Percentiles rank a stretch among this genome's conserved stretches.
These are phyloP conservation scores for Timema cristinae DNA, from an alignment of 2,888 invertebrate species.

Conservation along the genomic window DNA sequence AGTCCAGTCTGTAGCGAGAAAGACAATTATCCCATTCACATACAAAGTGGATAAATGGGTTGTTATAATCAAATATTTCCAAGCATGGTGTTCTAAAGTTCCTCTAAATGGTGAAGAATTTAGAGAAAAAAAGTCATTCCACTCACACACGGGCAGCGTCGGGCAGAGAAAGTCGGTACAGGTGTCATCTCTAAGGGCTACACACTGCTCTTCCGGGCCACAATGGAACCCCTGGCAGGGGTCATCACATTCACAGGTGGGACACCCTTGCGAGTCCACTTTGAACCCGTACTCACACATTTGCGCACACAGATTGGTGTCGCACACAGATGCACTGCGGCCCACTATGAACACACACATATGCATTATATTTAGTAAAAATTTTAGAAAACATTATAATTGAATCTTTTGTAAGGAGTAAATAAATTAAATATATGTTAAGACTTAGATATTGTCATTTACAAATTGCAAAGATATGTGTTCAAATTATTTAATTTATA, in stretches of 20 bases:
- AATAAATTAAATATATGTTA: no score
- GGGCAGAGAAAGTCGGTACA: constrained; percentile 56
- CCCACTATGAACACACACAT: constrained; percentile 18
- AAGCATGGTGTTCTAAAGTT: background rate
- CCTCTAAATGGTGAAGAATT: background rate
- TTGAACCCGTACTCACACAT: constrained; percentile 84
- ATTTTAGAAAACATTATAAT: no score
- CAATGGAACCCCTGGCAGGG: constrained; percentile 63
- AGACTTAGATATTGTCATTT: no score
- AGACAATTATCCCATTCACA: no score
- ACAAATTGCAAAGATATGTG: no score
- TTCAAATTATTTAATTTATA: no score
- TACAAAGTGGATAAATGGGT: no score
- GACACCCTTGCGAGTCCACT: constrained; percentile 65
- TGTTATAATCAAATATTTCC: background rate
- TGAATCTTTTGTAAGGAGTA: no score
- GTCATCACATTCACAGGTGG: constrained; percentile 80
- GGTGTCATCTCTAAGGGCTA: constrained; percentile 60
- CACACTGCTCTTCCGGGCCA: constrained; percentile 63
- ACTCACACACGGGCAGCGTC: constrained; percentile 73
- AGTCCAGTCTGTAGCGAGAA: no score
- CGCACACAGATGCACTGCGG: constrained; percentile 50
- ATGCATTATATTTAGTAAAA: no score
- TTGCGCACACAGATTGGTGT: constrained; percentile 70
- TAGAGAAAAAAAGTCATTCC: background rate